These are phyloP conservation scores for Hypena proboscidalis DNA, from an alignment of 2,888 invertebrate genomes.

Conservation along the genomic window DNA sequence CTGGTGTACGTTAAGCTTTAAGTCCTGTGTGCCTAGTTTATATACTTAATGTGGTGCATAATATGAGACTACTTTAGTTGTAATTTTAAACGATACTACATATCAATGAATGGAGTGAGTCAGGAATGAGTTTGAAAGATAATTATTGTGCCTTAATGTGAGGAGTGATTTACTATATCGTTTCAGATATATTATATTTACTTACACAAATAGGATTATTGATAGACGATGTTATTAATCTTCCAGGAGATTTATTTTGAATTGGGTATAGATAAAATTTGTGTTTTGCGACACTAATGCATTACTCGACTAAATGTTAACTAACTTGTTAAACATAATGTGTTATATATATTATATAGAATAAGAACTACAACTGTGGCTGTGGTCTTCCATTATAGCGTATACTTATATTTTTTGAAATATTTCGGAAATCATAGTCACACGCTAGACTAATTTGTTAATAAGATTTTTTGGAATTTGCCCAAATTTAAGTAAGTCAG, in stretches of 20 bases:
- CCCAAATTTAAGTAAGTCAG: no score
- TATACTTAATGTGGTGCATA: conserved; percentile 60
- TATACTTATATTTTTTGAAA: conserved; percentile 43
- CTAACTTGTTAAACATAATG: conserved; percentile 1
- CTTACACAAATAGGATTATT: conserved; percentile 18
- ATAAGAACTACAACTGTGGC: conserved; percentile 70
- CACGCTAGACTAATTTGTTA: conserved; percentile 26
- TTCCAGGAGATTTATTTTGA: conserved; percentile 32
- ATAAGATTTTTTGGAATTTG: no score
- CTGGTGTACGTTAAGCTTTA: no score
- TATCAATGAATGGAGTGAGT: conserved; percentile 53
- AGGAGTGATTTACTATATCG: conserved; percentile 52
- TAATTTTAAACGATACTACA: conserved; percentile 49
- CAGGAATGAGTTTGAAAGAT: conserved; percentile 45
- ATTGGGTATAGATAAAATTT: conserved; percentile 35
- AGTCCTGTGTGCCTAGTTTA: conserved; percentile 47
- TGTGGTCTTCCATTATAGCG: conserved; percentile 68
- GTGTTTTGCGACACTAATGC: conserved; percentile 17
- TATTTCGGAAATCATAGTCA: conserved; percentile 71
- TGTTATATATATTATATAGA: conserved; percentile 44
- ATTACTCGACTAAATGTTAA: conserved; percentile 6
- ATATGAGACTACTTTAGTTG: conserved; percentile 58
- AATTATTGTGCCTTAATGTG: conserved; percentile 69
- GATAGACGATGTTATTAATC: conserved; percentile 35
- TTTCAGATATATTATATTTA: conserved; percentile 29